Conservation (phyloP, 2,888 invertebrate species). For the Aphrophora alni region DNA sequence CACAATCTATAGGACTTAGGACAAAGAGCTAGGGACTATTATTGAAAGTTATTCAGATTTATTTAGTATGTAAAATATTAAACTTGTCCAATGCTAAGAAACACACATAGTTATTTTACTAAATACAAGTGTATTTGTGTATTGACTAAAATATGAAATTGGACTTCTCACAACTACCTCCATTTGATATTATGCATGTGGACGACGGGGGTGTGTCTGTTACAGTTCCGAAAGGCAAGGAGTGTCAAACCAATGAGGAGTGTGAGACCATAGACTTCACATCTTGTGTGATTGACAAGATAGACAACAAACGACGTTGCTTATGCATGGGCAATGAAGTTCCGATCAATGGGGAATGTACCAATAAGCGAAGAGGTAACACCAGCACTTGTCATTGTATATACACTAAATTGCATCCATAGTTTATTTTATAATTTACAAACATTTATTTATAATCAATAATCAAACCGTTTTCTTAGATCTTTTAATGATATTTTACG, state of each 20-base stretch:
- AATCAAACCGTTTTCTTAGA: no score
- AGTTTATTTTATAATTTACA: background rate
- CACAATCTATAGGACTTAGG: no score
- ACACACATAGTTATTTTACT: no score
- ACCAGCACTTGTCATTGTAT: background rate
- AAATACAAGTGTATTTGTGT: no score
- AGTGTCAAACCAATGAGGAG: background rate
- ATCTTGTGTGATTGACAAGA: background rate
- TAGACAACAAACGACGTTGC: background rate
- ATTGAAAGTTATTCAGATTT: no score
- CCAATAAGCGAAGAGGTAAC: constrained; percentile 5
- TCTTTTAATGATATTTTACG: no score
- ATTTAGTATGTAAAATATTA: no score
- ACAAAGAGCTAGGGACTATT: no score
- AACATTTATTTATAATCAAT: no score
- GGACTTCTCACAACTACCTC: background rate
- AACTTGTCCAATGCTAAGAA: no score
- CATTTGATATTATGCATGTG: background rate
- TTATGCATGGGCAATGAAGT: background rate
- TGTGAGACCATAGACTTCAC: background rate
- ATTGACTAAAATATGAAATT: no score
- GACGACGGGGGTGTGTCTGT: background rate
- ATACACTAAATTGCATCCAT: background rate
- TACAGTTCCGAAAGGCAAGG: constrained; percentile 6
- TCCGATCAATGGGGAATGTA: background rate